phyloP scores from a whole-genome alignment of 1,140 invertebrate species.

The Temnothorax longispinosus region DNA sequence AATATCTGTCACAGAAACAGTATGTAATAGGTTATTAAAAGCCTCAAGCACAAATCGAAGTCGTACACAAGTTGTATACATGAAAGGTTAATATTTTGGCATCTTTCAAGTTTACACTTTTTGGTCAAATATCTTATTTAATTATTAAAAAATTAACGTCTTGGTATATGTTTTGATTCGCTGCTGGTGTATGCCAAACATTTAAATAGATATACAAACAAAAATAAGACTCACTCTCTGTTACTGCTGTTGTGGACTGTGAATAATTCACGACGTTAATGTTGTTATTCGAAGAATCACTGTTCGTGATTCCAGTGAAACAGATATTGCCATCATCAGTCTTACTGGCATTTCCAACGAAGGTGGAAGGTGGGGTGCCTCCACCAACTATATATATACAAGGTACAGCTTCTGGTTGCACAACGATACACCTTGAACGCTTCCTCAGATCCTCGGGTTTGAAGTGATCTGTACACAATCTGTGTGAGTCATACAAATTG shows the following conservation, averaged over 20 bases:
- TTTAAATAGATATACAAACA: too few species aligned
- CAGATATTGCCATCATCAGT: not conserved
- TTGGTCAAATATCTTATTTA: too few species aligned
- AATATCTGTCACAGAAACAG: too few species aligned
- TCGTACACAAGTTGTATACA: too few species aligned
- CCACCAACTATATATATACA: not conserved
- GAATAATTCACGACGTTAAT: not conserved
- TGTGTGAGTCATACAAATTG: not conserved
- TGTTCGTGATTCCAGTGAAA: not conserved
- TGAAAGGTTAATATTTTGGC: too few species aligned
- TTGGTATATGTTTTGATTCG: too few species aligned
- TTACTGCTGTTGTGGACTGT: not conserved
- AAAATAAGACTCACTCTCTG: not conserved
- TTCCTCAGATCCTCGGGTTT: not conserved
- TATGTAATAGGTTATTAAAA: too few species aligned
- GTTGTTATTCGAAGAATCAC: not conserved
- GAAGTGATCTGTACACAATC: not conserved
- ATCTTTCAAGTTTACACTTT: too few species aligned
- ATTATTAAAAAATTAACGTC: too few species aligned
- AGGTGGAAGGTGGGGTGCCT: too few species aligned
- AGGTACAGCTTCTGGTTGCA: not conserved
- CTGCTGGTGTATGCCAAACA: too few species aligned
- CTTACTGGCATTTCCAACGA: not conserved
- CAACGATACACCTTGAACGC: not conserved
- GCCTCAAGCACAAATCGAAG: too few species aligned